A percentile compares a stretch with the other conserved stretches of the same genome.
Conservation (phyloP, 2,888 invertebrate genomes). For the Furcula furcula region DNA sequence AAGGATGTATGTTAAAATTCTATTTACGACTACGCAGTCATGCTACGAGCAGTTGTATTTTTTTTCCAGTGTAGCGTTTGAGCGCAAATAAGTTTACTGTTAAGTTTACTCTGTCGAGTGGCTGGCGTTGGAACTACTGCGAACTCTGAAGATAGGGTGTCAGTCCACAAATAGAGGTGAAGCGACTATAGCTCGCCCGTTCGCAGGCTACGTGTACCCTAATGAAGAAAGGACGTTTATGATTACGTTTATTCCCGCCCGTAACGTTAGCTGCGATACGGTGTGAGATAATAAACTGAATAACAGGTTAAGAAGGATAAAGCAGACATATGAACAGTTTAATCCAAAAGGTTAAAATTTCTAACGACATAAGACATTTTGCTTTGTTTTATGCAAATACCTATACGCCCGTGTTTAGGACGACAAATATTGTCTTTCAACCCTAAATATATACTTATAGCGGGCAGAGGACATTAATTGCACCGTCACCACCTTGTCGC, state of each 20-base stretch:
- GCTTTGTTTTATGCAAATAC: too few relatives aligned
- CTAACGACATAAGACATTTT: too few relatives aligned
- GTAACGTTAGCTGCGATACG: slow-evolving; percentile 29
- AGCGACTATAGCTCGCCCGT: slow-evolving; percentile 26
- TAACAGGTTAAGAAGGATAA: neutral
- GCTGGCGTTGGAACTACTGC: slow-evolving; percentile 31
- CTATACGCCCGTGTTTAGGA: too few relatives aligned
- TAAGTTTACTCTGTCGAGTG: slow-evolving; percentile 25
- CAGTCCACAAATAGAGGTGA: slow-evolving; percentile 43
- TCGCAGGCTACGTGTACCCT: slow-evolving; percentile 49
- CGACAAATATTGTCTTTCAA: too few relatives aligned
- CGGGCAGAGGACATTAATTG: too few relatives aligned
- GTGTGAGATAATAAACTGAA: too few relatives aligned
- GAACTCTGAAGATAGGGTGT: slow-evolving; percentile 45
- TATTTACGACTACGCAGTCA: slow-evolving; percentile 23
- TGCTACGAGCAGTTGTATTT: neutral
- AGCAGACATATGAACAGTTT: too few relatives aligned
- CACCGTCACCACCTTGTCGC: too few relatives aligned
- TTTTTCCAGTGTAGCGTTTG: slow-evolving; percentile 31
- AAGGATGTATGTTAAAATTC: slow-evolving; percentile 43
- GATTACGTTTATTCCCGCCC: slow-evolving; percentile 44
- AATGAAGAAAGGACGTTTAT: slow-evolving; percentile 53
- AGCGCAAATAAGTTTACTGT: slow-evolving; percentile 52
- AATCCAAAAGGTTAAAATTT: too few relatives aligned
- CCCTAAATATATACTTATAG: too few relatives aligned